A percentile compares a stretch with the other conserved stretches of the same genome.
Evolutionary conservation across 2,888 invertebrate genomes (phyloP).

Genomic region (Teleogryllus oceanicus): DNA sequence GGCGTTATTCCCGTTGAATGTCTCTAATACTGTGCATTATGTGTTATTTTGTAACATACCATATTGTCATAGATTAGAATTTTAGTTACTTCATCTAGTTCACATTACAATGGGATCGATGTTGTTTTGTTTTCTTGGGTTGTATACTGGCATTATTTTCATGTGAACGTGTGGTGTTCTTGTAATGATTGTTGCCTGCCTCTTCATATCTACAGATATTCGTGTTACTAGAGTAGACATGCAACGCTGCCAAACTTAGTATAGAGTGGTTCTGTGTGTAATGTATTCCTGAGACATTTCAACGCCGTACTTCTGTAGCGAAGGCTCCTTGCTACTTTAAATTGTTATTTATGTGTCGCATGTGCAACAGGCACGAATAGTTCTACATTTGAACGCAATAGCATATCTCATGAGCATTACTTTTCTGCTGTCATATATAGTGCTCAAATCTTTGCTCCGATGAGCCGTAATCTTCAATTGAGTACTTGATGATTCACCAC

Average conservation of each 20-base stretch:
- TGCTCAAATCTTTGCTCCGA: too few relatives aligned
- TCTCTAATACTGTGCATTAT: neutral
- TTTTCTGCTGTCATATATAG: too few relatives aligned
- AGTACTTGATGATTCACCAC: too few relatives aligned
- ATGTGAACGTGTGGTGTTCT: neutral
- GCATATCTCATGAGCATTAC: too few relatives aligned
- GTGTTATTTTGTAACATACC: neutral
- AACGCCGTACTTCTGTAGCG: too few relatives aligned
- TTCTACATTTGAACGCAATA: too few relatives aligned
- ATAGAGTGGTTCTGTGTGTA: neutral
- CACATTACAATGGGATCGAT: constrained; percentile 5
- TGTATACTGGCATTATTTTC: constrained; percentile 18
- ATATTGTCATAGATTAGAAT: constrained; percentile 7
- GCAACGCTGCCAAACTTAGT: constrained; percentile 9
- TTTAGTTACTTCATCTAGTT: constrained; percentile 9
- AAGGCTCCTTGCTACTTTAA: too few relatives aligned
- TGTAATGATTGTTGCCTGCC: constrained; percentile 12
- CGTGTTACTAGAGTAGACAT: constrained; percentile 9
- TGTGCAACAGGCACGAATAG: too few relatives aligned
- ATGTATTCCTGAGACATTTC: neutral
- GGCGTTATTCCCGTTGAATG: constrained; percentile 11
- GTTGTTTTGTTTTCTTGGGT: constrained; percentile 18
- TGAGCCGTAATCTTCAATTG: too few relatives aligned
- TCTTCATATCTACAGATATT: constrained; percentile 2
- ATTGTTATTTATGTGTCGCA: too few relatives aligned